phyloP scores from a whole-genome alignment of 2,888 invertebrate species.

The Ectobius pallidus region DNA sequence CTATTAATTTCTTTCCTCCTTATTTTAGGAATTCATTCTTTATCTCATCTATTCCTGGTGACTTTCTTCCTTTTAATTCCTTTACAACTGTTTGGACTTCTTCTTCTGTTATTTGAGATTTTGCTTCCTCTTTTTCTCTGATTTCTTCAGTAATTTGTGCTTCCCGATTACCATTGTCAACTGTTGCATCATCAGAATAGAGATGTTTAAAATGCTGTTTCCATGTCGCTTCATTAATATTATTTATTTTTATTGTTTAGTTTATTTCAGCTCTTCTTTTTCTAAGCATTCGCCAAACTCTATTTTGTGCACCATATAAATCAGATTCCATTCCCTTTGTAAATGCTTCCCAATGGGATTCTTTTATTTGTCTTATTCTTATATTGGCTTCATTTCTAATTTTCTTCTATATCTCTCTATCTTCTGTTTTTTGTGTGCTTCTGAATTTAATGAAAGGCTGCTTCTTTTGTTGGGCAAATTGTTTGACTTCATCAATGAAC shows the following conservation, averaged over 20 bases:
- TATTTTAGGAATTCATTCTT: conserved; percentile 3
- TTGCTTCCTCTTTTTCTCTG: not conserved
- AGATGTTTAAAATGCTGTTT: too few relatives aligned
- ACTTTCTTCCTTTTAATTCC: not conserved
- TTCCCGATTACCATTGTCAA: not conserved
- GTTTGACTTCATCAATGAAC: too few relatives aligned
- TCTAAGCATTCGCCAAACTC: not conserved
- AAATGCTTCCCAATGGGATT: too few relatives aligned
- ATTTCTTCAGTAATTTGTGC: not conserved
- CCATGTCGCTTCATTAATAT: too few relatives aligned
- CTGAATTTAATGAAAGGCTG: too few relatives aligned
- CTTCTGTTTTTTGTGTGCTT: too few relatives aligned
- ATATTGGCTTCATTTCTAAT: not conserved
- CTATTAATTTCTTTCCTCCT: not conserved
- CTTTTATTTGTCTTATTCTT: too few relatives aligned
- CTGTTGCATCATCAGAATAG: too few relatives aligned
- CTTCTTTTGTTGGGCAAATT: too few relatives aligned
- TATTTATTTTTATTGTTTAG: not conserved
- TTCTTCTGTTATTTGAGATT: not conserved
- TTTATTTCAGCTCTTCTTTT: not conserved
- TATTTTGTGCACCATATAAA: too few relatives aligned
- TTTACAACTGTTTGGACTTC: not conserved
- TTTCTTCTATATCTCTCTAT: not conserved
- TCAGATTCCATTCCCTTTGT: too few relatives aligned
- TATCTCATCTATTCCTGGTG: not conserved